Evolutionary conservation across 2,888 invertebrate species (phyloP).

Genomic region (Mesopsocus fuscifrons): DNA sequence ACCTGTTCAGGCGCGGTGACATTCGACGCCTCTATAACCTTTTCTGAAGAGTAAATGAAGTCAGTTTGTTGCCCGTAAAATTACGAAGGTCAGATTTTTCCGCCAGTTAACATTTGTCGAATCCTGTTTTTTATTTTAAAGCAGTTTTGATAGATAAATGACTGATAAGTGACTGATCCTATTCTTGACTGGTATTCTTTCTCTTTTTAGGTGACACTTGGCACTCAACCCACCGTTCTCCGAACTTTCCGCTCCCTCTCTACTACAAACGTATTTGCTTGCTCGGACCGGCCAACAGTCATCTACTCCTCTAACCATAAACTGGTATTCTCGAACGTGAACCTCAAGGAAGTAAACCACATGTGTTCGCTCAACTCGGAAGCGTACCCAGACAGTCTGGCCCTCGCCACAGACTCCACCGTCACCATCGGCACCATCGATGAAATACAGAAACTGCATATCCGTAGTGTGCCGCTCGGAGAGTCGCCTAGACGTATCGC

Average conservation of each 20-base stretch:
- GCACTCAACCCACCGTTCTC: constrained; percentile 91
- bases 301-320: constrained; percentile 99
- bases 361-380: constrained; percentile 96
- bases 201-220: constrained; percentile 64
- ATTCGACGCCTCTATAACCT: too few species aligned
- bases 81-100: background rate
- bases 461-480: constrained; percentile 82
- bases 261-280: constrained; percentile 95
- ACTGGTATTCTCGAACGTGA: constrained; percentile 95
- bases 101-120: background rate
- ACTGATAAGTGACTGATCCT: too few species aligned
- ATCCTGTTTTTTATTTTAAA: constrained; percentile 8
- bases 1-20: too few species aligned
- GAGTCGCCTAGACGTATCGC: constrained; percentile 90
- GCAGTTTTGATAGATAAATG: too few species aligned
- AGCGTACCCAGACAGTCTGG: constrained; percentile 85
- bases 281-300: constrained; percentile 95
- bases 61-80: background rate
- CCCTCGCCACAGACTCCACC: constrained; percentile 70
- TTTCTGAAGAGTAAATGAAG: background rate
- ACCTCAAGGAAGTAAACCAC: constrained; percentile 83
- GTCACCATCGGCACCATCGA: constrained; percentile 94
- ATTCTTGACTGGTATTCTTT: too few species aligned
- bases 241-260: constrained; percentile 75
- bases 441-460: constrained; percentile 95